Base-by-base conservation (phyloP, 2,888 invertebrate genomes). In the Ctena decussata region DNA sequence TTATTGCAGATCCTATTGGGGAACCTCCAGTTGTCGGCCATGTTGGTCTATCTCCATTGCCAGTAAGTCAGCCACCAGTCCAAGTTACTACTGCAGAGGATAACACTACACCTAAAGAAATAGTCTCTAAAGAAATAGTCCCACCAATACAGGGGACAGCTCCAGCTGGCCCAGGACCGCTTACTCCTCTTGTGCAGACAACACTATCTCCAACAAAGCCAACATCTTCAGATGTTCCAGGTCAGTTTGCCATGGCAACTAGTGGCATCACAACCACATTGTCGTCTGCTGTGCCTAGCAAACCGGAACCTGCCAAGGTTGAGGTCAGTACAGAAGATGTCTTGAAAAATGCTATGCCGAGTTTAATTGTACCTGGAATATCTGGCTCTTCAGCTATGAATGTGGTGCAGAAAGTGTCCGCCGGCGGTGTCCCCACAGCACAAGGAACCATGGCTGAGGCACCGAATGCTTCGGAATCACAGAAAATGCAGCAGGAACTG, bases 361-460 rank as follows among this genome's bases (percentile, higher is more conserved):
- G 85, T 27, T 77, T 84, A 32, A 53, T 85, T 0, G 44, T 84
- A 32, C 84, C 88, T n/a, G 84, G 84, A n/a, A 80, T 85, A 37
- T 81, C 85, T 32, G 82, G 74, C 6, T 70, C 82, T 35, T 74
- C 80, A 37, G 88, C 82, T 60, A 21, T 72, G 15, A 78, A 73
- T 77, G 77, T 86, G 41, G 77, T 82, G 24, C 85, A 82, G 32
- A 70, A 77, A 71, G 76, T 76, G 30, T 24, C 88, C 8, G 24
- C 39, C 0, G 21, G 21, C 0, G 35, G 72, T 24, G 35, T 21
- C 21, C 35, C 37, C 18, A 6, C 24, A 35, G 5, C 18, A 30
- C 21, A 5, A 71, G 27, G 35, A 27, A 39, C 21, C 27, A 21
- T n/a, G 32, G 39, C 85, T 72, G 49, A 83, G 18, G 76, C 74